Conservation (phyloP, 2,888 invertebrate genomes). For the Polymixis flavicincta region DNA sequence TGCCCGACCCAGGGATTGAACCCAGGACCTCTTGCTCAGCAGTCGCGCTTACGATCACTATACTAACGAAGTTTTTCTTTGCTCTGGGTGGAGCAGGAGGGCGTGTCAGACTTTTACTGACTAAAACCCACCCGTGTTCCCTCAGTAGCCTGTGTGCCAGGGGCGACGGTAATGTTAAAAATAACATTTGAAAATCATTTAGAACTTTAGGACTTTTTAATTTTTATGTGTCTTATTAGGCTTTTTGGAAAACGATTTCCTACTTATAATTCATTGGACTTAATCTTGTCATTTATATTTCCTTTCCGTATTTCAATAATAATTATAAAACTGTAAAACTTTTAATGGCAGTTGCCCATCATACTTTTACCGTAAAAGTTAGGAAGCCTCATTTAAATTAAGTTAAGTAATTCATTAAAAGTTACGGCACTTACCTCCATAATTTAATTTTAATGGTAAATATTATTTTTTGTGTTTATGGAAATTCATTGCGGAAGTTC, state of each 20-base stretch:
- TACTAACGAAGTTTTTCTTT: no score
- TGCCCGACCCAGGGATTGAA: no score
- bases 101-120: no score
- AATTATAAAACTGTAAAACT: conserved; percentile 50
- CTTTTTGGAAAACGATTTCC: conserved; percentile 21
- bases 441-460: conserved; percentile 40
- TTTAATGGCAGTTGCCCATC: conserved; percentile 44
- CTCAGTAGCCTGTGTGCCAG: no score
- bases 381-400: conserved; percentile 26
- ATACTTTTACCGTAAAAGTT: conserved; percentile 24
- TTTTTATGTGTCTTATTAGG: neutral
- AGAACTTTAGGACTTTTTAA: neutral
- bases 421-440: conserved; percentile 31
- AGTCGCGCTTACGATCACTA: no score
- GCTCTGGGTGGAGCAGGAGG: no score
- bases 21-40: no score
- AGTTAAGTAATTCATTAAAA: conserved; percentile 41
- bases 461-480: conserved; percentile 10
- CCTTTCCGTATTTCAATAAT: conserved; percentile 52
- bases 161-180: no score
- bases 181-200: neutral
- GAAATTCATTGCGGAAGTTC: conserved; percentile 25
- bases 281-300: conserved; percentile 50
- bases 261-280: conserved; percentile 36
- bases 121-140: no score